Conservation (phyloP, 2,113 vertebrate genomes). For the Alces alces region DNA sequence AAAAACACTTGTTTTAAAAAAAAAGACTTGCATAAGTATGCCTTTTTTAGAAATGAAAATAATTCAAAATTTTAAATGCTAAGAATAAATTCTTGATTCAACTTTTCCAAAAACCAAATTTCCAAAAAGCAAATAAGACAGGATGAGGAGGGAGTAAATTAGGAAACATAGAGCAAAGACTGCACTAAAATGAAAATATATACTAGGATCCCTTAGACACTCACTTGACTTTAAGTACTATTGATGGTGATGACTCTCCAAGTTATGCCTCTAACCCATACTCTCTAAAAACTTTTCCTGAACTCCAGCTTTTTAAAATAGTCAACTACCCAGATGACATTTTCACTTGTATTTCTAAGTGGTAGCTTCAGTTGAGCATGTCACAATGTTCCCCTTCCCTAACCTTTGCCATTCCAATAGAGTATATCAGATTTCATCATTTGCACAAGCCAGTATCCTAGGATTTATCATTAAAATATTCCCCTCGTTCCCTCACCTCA, state of each 20-base stretch:
- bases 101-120: not conserved
- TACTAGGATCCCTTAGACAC: not conserved
- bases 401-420: not conserved
- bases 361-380: not conserved
- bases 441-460: not conserved
- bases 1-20: not conserved
- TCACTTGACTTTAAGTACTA: not conserved
- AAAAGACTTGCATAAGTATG: not conserved
- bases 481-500: not conserved
- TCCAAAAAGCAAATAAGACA: not conserved
- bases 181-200: not conserved
- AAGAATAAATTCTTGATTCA: not conserved
- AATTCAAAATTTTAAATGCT: not conserved
- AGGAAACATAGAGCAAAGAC: not conserved
- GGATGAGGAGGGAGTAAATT: not conserved
- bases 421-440: not conserved
- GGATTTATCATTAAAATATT: not conserved
- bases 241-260: not conserved
- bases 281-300: not conserved
- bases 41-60: not conserved
- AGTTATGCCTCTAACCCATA: not conserved
- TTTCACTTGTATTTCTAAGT: not conserved
- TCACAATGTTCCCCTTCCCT: not conserved
- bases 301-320: not conserved
- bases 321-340: not conserved